These are phyloP conservation scores for Chorisops tibialis DNA, from an alignment of 2,888 invertebrate genomes.

Conservation along the genomic window DNA sequence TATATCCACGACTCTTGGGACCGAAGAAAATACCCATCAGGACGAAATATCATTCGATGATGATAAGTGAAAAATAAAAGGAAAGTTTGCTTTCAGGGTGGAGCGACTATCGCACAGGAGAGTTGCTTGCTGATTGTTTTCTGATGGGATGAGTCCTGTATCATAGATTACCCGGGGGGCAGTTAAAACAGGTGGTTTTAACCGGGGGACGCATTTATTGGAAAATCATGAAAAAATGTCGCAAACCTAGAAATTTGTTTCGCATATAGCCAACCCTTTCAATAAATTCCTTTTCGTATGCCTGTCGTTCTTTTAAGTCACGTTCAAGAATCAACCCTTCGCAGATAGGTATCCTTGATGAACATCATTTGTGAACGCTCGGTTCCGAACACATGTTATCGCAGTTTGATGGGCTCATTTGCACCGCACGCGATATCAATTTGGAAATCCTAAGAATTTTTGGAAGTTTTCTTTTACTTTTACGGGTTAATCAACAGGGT, in stretches of 20 bases:
- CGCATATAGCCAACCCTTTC: slow-evolving; percentile 9
- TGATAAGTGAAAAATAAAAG: slow-evolving; percentile 11
- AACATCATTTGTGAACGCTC: slow-evolving; percentile 5
- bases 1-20: neutral
- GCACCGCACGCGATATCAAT: slow-evolving; percentile 7
- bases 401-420: slow-evolving; percentile 7
- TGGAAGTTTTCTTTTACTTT: too few species aligned
- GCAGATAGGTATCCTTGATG: too few species aligned
- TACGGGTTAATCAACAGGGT: too few species aligned
- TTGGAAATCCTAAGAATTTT: neutral
- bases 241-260: neutral
- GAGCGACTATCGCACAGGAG: neutral
- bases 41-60: slow-evolving; percentile 11
- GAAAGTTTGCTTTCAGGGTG: slow-evolving; percentile 12
- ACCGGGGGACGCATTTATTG: neutral
- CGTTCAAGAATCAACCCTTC: neutral
- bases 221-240: neutral
- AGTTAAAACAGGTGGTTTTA: slow-evolving; percentile 4
- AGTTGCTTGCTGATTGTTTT: slow-evolving; percentile 22
- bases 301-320: neutral
- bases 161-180: neutral
- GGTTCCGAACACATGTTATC: slow-evolving; percentile 21
- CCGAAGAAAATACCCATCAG: slow-evolving; percentile 17
- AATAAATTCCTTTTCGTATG: neutral
- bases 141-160: slow-evolving; percentile 9